Percentiles rank a stretch among this genome's conserved stretches.
These are phyloP conservation scores for Lysandra bellargus DNA, from an alignment of 2,888 invertebrate species.

Conservation along the genomic window DNA sequence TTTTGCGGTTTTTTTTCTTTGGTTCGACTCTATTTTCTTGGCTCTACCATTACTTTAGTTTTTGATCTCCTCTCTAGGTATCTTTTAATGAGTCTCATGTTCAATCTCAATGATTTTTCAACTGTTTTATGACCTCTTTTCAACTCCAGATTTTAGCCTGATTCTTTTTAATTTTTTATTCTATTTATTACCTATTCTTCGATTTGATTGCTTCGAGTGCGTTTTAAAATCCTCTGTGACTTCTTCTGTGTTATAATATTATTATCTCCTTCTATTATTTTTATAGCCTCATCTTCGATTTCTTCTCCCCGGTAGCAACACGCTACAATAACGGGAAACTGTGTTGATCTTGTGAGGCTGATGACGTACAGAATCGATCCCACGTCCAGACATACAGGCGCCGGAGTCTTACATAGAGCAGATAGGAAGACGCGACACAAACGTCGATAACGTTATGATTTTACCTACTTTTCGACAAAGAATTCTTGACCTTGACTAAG, in stretches of 20 bases:
- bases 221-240: too few relatives aligned
- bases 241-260: too few relatives aligned
- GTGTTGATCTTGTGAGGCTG: not conserved
- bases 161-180: not conserved
- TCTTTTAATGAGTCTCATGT: too few relatives aligned
- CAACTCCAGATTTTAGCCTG: too few relatives aligned
- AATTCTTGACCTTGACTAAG: too few relatives aligned
- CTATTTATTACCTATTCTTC: too few relatives aligned
- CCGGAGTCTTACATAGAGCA: constrained; percentile 6
- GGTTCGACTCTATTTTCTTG: not conserved
- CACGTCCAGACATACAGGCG: not conserved
- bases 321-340: not conserved
- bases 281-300: not conserved
- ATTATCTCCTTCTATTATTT: not conserved
- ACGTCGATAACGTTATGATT: not conserved
- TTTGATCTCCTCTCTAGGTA: too few relatives aligned
- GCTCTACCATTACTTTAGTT: not conserved
- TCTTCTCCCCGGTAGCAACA: not conserved
- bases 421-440: not conserved
- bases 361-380: not conserved
- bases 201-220: too few relatives aligned
- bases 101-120: too few relatives aligned
- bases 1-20: not conserved
- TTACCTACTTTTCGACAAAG: not conserved
- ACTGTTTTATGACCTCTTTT: too few relatives aligned